These are phyloP conservation scores for Stenopsyche tienmushanensis DNA, from an alignment of 1,140 invertebrate species.

Conservation along the genomic window DNA sequence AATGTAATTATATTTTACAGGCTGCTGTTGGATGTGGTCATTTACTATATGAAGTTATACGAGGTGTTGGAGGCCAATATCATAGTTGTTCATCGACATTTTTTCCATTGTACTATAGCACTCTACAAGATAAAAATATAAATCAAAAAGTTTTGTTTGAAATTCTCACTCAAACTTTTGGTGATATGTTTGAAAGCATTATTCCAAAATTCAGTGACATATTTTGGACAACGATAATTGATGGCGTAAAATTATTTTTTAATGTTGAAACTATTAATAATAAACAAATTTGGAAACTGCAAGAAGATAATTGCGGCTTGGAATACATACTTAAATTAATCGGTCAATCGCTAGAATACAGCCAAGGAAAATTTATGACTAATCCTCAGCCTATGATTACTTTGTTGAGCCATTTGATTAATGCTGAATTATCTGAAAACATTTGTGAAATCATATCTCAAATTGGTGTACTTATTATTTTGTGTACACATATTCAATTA, in stretches of 20 bases:
- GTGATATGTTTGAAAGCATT: constrained; percentile 60
- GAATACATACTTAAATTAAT: constrained; percentile 59
- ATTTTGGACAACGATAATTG: constrained; percentile 60
- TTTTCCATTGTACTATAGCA: constrained; percentile 62
- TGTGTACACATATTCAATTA: constrained; percentile 62
- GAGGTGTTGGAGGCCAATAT: constrained; percentile 77
- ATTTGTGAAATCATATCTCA: constrained; percentile 57
- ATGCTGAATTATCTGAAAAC: constrained; percentile 52
- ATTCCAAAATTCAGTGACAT: constrained; percentile 59
- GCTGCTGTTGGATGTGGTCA: constrained; percentile 73
- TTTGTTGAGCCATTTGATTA: constrained; percentile 58
- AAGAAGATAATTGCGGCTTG: constrained; percentile 42
- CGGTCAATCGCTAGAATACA: constrained; percentile 61
- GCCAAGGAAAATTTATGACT: constrained; percentile 63
- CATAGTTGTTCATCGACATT: constrained; percentile 74
- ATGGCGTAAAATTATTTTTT: constrained; percentile 20
- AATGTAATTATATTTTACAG: constrained; percentile 49
- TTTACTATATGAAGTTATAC: constrained; percentile 82
- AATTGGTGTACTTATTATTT: constrained; percentile 59
- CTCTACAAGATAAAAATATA: constrained; percentile 56
- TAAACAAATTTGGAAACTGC: constrained; percentile 20
- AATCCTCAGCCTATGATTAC: constrained; percentile 58
- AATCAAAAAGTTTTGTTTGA: constrained; percentile 61
- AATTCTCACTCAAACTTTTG: constrained; percentile 62
- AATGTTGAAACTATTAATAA: constrained; percentile 7